These are phyloP conservation scores for Megaceryle alcyon DNA, from an alignment of 2,797 vertebrate species.

Conservation along the genomic window DNA sequence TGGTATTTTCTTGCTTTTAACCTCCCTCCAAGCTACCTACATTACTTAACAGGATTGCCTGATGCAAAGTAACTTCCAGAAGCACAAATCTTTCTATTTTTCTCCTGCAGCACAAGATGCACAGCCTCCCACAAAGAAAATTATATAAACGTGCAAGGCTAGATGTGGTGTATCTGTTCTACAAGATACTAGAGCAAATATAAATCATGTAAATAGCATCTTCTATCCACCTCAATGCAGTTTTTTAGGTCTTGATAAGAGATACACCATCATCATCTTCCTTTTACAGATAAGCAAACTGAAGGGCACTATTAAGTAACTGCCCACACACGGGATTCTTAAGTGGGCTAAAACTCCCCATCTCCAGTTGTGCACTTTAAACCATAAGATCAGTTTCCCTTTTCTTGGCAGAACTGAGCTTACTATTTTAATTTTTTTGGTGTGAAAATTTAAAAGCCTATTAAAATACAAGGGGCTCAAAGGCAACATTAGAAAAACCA, in stretches of 20 bases:
- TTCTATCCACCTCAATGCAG: accelerated
- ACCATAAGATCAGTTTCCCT: not conserved
- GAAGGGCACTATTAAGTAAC: not conserved
- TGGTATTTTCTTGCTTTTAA: not conserved
- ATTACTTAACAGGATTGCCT: not conserved
- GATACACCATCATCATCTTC: not conserved
- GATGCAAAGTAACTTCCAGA: not conserved
- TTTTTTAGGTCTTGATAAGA: not conserved
- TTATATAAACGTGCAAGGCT: accelerated
- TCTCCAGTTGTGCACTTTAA: not conserved
- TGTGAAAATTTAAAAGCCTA: not conserved
- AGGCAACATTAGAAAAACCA: not conserved
- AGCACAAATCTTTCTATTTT: not conserved
- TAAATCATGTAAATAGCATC: accelerated
- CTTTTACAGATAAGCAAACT: not conserved
- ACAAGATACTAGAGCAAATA: not conserved
- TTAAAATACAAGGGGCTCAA: not conserved
- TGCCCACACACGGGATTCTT: accelerated
- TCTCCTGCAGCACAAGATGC: not conserved
- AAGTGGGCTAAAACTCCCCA: not conserved
- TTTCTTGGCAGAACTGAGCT: not conserved
- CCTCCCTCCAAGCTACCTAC: not conserved
- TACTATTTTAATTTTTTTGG: not conserved
- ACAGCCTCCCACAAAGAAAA: not conserved
- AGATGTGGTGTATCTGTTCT: not conserved